phyloP scores from a whole-genome alignment of 2,113 vertebrate species.

The Isurus oxyrinchus region DNA sequence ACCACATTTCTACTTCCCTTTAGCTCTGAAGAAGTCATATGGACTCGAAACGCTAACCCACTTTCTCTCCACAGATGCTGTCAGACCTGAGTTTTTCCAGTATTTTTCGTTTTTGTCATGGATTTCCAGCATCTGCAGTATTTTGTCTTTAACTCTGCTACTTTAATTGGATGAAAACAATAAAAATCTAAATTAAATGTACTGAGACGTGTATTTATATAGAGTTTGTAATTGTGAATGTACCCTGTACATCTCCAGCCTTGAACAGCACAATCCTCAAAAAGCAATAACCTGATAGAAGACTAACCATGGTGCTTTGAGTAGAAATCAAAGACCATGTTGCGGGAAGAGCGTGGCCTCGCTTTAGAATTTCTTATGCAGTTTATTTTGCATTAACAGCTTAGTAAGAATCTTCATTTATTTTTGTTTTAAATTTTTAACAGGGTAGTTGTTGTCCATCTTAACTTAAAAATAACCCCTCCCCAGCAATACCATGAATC shows the following conservation, averaged over 20 bases:
- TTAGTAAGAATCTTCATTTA: neutral
- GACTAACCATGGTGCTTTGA: neutral
- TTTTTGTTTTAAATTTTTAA: too few relatives aligned
- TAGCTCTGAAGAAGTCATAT: too few relatives aligned
- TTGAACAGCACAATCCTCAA: too few relatives aligned
- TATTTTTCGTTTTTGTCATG: too few relatives aligned
- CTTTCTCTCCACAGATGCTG: too few relatives aligned
- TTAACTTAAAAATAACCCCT: too few relatives aligned
- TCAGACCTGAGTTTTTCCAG: too few relatives aligned
- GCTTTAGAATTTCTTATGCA: neutral
- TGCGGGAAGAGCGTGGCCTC: neutral
- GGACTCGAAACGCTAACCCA: too few relatives aligned
- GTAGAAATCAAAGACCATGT: neutral
- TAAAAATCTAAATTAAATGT: constrained; percentile 16
- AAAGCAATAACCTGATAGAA: neutral
- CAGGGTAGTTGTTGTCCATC: too few relatives aligned
- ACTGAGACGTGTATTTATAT: neutral
- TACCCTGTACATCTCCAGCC: neutral
- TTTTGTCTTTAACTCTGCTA: neutral
- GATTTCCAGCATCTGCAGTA: too few relatives aligned
- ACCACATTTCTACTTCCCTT: too few relatives aligned
- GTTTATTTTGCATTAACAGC: neutral
- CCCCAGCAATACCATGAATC: too few relatives aligned
- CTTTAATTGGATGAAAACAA: constrained; percentile 6
- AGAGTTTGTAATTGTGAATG: neutral